These are phyloP conservation scores for Lemur catta DNA, from an alignment of 2,797 vertebrate genomes.

Conservation along the genomic window DNA sequence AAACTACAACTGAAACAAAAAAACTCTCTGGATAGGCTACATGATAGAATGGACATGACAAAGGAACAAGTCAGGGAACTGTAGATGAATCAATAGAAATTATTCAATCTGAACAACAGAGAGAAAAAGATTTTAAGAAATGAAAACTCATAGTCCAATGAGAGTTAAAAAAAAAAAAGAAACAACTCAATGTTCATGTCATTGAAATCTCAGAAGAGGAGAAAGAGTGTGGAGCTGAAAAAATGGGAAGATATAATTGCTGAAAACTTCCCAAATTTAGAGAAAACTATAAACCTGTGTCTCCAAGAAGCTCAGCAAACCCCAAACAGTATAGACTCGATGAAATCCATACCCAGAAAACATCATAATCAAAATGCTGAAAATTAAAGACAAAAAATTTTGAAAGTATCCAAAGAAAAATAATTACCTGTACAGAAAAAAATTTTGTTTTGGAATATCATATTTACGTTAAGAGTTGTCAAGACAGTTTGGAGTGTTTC, in stretches of 20 bases:
- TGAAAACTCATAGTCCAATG: neutral
- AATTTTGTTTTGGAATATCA: neutral
- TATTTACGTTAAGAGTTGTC: neutral
- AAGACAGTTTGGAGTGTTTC: neutral
- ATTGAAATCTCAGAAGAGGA: neutral
- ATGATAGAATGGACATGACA: neutral
- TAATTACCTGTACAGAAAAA: neutral
- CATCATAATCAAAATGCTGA: neutral
- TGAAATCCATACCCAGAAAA: neutral
- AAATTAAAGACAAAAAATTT: neutral
- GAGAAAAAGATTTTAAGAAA: neutral
- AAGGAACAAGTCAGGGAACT: neutral
- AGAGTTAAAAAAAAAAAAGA: neutral
- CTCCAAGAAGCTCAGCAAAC: neutral
- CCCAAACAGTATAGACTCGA: neutral
- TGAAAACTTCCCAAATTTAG: neutral
- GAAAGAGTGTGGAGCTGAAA: neutral
- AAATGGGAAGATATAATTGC: neutral
- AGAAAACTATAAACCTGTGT: neutral
- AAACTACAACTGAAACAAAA: neutral
- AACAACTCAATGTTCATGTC: neutral
- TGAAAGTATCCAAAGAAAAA: neutral
- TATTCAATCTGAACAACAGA: neutral
- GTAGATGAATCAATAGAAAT: neutral
- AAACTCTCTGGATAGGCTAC: neutral